Percentiles rank a stretch among this genome's conserved stretches.
phyloP scores from a whole-genome alignment of 2,797 vertebrate species.

The Lithobates sylvaticus region DNA sequence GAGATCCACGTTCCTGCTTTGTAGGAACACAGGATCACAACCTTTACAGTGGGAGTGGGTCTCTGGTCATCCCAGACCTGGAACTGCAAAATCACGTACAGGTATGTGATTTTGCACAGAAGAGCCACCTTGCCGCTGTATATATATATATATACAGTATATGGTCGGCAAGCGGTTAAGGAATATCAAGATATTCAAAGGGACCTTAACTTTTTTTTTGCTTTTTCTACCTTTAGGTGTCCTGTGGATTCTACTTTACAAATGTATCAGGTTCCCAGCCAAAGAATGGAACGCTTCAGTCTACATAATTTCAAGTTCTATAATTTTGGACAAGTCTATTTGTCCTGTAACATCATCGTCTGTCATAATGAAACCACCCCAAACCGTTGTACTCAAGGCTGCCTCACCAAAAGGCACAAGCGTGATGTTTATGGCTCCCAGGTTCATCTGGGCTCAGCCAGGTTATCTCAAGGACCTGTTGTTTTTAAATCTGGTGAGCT shows the following conservation, averaged over 20 bases:
- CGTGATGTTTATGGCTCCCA: background rate
- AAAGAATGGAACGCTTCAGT: conserved; percentile 36
- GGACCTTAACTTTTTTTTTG: too few relatives aligned
- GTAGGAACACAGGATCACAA: too few relatives aligned
- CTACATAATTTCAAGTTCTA: conserved; percentile 51
- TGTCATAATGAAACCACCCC: conserved; percentile 36
- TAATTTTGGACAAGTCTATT: conserved; percentile 36
- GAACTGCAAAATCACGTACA: too few relatives aligned
- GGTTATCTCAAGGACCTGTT: conserved; percentile 48
- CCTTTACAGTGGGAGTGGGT: too few relatives aligned
- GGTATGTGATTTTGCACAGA: too few relatives aligned
- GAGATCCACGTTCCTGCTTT: too few relatives aligned
- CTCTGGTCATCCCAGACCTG: too few relatives aligned
- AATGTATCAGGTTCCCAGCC: background rate
- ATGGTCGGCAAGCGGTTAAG: too few relatives aligned
- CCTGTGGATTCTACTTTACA: conserved; percentile 26
- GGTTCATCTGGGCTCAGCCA: background rate
- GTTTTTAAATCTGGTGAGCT: background rate
- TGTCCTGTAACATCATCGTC: conserved; percentile 49
- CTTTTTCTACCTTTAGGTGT: conserved; percentile 16
- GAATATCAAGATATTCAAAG: too few relatives aligned
- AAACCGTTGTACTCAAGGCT: conserved; percentile 52
- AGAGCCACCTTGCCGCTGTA: too few relatives aligned
- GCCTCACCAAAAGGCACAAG: conserved; percentile 7
- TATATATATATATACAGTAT: too few relatives aligned